Conservation (phyloP, 2,113 vertebrate species). For the Dryoscopus gambensis region DNA sequence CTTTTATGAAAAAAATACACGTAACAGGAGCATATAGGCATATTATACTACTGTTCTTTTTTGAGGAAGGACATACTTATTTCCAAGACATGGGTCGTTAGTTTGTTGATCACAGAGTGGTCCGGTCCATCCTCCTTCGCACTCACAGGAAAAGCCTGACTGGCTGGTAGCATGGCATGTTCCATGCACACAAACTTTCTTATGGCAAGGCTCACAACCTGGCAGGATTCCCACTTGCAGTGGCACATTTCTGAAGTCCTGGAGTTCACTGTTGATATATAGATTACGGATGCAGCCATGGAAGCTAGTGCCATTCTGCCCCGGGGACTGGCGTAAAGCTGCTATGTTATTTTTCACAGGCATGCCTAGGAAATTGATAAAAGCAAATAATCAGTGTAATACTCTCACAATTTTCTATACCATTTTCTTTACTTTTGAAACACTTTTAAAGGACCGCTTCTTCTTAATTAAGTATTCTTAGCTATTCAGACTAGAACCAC, state of each 20-base stretch:
- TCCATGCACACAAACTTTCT: slow-evolving; percentile 86
- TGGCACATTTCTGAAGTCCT: slow-evolving; percentile 87
- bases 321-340: slow-evolving; percentile 83
- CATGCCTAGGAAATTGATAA: slow-evolving; percentile 78
- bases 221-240: slow-evolving; percentile 89
- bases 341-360: slow-evolving; percentile 84
- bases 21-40: not conserved
- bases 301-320: slow-evolving; percentile 90
- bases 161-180: slow-evolving; percentile 86
- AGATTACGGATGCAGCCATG: slow-evolving; percentile 93
- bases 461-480: not conserved
- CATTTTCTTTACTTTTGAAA: not conserved
- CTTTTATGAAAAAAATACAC: not conserved
- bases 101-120: slow-evolving; percentile 88
- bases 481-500: not conserved
- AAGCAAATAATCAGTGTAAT: not conserved
- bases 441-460: not conserved
- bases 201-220: slow-evolving; percentile 93
- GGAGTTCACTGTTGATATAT: slow-evolving; percentile 92
- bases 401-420: not conserved
- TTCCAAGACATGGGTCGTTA: slow-evolving; percentile 91
- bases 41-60: not conserved
- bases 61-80: slow-evolving; percentile 84
- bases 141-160: slow-evolving; percentile 90
- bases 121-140: slow-evolving; percentile 91